Base-by-base conservation (phyloP, 92 coral and sea anemone genomes). In the Pocillopora grandis region DNA sequence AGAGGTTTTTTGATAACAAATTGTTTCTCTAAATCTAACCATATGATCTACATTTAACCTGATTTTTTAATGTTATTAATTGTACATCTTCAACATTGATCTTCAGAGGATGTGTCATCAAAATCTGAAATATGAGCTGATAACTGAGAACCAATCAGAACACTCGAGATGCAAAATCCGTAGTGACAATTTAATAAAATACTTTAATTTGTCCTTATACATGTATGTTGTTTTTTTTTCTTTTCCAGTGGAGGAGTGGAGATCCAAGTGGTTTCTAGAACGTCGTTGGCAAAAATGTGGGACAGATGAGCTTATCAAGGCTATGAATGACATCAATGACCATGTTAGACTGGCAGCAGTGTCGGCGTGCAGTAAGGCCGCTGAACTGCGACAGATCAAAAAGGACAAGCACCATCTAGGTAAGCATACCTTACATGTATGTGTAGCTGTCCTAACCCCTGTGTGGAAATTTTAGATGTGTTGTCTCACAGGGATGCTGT, bases 251-350 rank as follows among this genome's bases (percentile, higher is more conserved):
- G 99, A 97, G 76, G 99, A 97, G 61, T 97, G 99, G 99, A 77
- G 99, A 64, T 94, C 94, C 72, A 97, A 94, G 78, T 97, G 99
- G 99, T 90, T 97, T 80, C 92, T 97, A 67, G 99, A 97, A 71
- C 90, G 96, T 72, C 94, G 87, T 70, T 97, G 99, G 99, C 99
- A 97, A 70, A 97, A 89, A 76, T 90, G 95, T 72, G 90, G 90
- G 67, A 97, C 98, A 62, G 92, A 94, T 18, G 99, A 97, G 82
- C 92, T 97, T 60, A 89, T 97, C 55, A 84, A 85, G 58, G 99
- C 94, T 77, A 94, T 97, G 99, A 86, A 70, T 57, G 93, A 97
- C 75, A 97, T 97, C 59, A 90, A 97, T 84, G 99, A 97, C 76
- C 99, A 97, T 55, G 95, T 97, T 61, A 87, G 99, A 62, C 86